phyloP scores from a whole-genome alignment of 2,888 invertebrate species.

The Drosophila neoperkinsi region DNA sequence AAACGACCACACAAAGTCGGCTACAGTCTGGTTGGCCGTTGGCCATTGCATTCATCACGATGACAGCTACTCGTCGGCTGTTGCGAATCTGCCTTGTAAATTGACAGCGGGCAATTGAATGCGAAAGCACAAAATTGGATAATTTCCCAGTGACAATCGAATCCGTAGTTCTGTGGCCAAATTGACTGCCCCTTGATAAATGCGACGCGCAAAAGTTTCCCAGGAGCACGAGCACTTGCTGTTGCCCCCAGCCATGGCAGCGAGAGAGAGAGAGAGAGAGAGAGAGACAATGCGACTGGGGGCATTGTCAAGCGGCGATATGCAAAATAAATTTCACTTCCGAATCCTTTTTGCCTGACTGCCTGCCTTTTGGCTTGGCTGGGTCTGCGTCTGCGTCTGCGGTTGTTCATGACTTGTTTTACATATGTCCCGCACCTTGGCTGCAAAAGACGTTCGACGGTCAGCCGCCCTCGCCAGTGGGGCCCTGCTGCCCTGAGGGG shows the following conservation, averaged over 20 bases:
- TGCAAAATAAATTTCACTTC: slow-evolving; percentile 83
- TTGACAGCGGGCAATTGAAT: slow-evolving; percentile 84
- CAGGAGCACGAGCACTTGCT: slow-evolving; percentile 73
- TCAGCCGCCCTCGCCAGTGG: slow-evolving; percentile 41
- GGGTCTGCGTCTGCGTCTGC: slow-evolving; percentile 9
- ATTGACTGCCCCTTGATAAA: slow-evolving; percentile 81
- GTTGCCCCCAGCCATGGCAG: slow-evolving; percentile 6
- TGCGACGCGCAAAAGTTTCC: slow-evolving; percentile 81
- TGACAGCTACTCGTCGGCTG: slow-evolving; percentile 75
- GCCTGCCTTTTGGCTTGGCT: slow-evolving; percentile 30
- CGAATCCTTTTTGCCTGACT: slow-evolving; percentile 68
- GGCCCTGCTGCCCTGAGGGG: slow-evolving; percentile 36
- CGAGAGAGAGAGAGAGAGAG: slow-evolving; percentile 10
- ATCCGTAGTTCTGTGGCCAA: slow-evolving; percentile 42
- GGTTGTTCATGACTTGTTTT: slow-evolving; percentile 82
- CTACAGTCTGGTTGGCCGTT: not conserved
- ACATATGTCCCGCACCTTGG: slow-evolving; percentile 84
- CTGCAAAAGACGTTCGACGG: slow-evolving; percentile 30
- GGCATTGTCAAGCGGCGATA: slow-evolving; percentile 70
- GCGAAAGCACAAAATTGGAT: slow-evolving; percentile 84
- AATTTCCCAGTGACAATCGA: slow-evolving; percentile 85
- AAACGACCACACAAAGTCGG: slow-evolving; percentile 46
- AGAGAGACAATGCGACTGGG: slow-evolving; percentile 31
- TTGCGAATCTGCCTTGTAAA: slow-evolving; percentile 74
- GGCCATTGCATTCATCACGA: slow-evolving; percentile 71